Conservation (phyloP, 2,888 invertebrate species). For the Ryuthela nishihirai region DNA sequence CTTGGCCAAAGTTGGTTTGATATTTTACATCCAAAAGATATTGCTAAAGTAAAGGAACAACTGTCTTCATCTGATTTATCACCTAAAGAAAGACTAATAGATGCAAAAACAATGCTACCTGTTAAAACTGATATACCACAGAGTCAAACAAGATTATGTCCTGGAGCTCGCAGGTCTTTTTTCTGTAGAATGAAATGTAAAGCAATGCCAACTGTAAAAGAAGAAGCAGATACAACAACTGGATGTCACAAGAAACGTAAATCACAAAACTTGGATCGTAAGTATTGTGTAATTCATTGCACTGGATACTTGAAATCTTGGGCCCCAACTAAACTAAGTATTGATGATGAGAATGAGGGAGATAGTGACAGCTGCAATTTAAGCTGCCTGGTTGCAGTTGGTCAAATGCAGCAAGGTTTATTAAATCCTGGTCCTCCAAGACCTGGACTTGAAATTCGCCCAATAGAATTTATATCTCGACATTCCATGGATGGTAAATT, state of each 20-base stretch:
- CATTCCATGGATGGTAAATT: slow-evolving; percentile 89
- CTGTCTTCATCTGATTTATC: slow-evolving; percentile 83
- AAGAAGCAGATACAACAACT: slow-evolving; percentile 63
- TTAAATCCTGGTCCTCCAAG: slow-evolving; percentile 42
- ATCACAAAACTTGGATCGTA: slow-evolving; percentile 65
- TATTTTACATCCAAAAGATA: slow-evolving; percentile 89
- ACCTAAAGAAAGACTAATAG: slow-evolving; percentile 82
- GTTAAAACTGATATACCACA: slow-evolving; percentile 79
- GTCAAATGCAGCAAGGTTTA: slow-evolving; percentile 65
- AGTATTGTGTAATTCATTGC: slow-evolving; percentile 84
- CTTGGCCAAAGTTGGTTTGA: slow-evolving; percentile 91
- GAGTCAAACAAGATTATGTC: slow-evolving; percentile 71
- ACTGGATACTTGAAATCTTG: slow-evolving; percentile 91
- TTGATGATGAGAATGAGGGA: slow-evolving; percentile 64
- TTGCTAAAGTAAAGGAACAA: slow-evolving; percentile 92
- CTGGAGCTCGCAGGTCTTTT: slow-evolving; percentile 86
- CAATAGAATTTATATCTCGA: slow-evolving; percentile 66
- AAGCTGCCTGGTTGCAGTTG: slow-evolving; percentile 85
- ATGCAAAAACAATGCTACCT: slow-evolving; percentile 90
- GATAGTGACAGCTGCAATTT: slow-evolving; percentile 63
- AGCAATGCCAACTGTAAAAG: slow-evolving; percentile 61
- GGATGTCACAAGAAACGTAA: slow-evolving; percentile 54
- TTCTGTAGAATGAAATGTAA: slow-evolving; percentile 90
- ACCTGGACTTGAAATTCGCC: slow-evolving; percentile 44
- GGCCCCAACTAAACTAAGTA: slow-evolving; percentile 72